These are phyloP conservation scores for Dolichomitus sp. DNA, from an alignment of 2,888 invertebrate genomes.

Conservation along the genomic window DNA sequence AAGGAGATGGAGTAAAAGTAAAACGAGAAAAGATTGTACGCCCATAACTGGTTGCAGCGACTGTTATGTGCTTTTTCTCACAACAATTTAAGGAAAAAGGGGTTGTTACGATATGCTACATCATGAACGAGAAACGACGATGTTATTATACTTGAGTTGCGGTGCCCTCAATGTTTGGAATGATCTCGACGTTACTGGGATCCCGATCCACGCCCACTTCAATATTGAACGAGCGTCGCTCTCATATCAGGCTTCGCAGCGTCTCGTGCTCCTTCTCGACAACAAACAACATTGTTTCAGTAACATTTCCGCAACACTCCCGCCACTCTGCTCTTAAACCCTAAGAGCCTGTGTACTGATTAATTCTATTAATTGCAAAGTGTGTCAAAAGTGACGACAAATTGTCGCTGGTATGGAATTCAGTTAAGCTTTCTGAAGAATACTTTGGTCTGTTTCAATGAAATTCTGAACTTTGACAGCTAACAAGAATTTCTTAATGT, in stretches of 20 bases:
- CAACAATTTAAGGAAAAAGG: constrained; percentile 75
- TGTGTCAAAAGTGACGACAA: constrained; percentile 29
- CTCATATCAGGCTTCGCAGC: constrained; percentile 46
- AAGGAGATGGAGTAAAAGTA: constrained; percentile 28
- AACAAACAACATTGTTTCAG: constrained; percentile 71
- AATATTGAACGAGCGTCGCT: constrained; percentile 62
- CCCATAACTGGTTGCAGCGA: constrained; percentile 34
- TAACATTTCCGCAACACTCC: constrained; percentile 70
- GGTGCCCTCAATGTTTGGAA: constrained; percentile 72
- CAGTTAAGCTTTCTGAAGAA: constrained; percentile 7
- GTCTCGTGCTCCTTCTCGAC: constrained; percentile 48
- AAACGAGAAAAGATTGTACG: constrained; percentile 20
- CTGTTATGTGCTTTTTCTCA: constrained; percentile 77
- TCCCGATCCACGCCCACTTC: constrained; percentile 43
- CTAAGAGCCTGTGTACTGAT: constrained; percentile 69
- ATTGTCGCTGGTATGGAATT: constrained; percentile 14
- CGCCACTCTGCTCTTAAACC: background rate
- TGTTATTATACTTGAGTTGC: constrained; percentile 65
- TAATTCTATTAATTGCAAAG: constrained; percentile 71
- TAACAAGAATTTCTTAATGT: background rate
- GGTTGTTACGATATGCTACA: constrained; percentile 67
- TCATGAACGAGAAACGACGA: constrained; percentile 60
- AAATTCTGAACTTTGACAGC: background rate
- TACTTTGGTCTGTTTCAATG: constrained; percentile 9
- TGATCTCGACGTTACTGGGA: constrained; percentile 73